Percentiles rank a stretch among this genome's conserved stretches.
Conservation (phyloP, 2,113 vertebrate species). For the Pachycephala philippinensis region DNA sequence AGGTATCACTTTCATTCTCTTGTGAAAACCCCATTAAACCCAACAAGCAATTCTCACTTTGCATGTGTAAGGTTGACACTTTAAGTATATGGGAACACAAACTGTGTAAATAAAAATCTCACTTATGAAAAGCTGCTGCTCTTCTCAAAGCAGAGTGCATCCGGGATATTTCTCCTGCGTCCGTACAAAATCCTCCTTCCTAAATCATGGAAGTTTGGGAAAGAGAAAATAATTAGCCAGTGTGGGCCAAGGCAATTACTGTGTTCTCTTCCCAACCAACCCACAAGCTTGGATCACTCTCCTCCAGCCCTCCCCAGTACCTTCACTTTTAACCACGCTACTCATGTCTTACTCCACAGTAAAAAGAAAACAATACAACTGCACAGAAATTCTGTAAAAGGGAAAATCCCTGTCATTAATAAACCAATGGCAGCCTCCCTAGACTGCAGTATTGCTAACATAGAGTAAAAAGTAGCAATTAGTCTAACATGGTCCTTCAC, state of each 20-base stretch:
- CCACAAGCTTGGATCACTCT: neutral
- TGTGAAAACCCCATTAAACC: neutral
- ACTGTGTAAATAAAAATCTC: slow-evolving; percentile 52
- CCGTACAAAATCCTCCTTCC: slow-evolving; percentile 69
- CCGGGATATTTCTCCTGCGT: slow-evolving; percentile 56
- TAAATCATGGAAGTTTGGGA: slow-evolving; percentile 48
- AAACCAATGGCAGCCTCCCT: neutral
- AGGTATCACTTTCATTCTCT: neutral
- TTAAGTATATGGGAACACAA: neutral
- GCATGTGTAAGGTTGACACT: neutral
- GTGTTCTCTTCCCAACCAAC: neutral
- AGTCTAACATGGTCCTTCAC: neutral
- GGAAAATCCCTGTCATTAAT: neutral
- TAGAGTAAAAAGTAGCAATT: neutral
- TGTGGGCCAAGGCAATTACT: neutral
- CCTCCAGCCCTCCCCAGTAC: neutral
- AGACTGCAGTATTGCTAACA: neutral
- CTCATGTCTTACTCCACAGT: neutral
- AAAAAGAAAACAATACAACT: neutral
- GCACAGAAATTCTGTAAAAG: neutral
- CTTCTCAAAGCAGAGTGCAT: slow-evolving; percentile 76
- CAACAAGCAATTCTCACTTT: neutral
- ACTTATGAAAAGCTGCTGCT: slow-evolving; percentile 85
- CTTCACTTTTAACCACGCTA: neutral
- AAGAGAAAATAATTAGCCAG: slow-evolving; percentile 33